phyloP scores from a whole-genome alignment of 2,113 vertebrate genomes.

The Cisticola juncidis region DNA sequence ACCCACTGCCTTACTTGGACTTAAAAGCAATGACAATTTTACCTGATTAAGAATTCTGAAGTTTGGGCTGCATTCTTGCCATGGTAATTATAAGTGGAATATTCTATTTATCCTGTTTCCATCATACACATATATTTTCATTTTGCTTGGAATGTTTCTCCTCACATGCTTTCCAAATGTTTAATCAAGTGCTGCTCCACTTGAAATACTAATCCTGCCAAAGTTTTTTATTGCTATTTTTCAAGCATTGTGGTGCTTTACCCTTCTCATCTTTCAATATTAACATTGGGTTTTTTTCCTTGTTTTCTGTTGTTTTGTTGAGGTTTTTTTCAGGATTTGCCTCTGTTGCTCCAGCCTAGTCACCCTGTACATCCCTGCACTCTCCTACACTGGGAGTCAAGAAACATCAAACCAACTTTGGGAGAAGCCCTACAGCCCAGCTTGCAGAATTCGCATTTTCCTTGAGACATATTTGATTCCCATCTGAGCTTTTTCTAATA shows the following conservation, averaged over 20 bases:
- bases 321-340: neutral
- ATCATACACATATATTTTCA: neutral
- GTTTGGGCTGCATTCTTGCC: constrained; percentile 36
- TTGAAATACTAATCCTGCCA: constrained; percentile 49
- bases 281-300: neutral
- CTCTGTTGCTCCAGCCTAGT: neutral
- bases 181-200: constrained; percentile 60
- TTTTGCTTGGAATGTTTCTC: constrained; percentile 53
- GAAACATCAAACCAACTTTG: neutral
- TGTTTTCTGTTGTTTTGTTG: neutral
- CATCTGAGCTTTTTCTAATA: neutral
- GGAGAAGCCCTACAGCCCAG: neutral
- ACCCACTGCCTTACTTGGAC: constrained; percentile 15
- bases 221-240: constrained; percentile 33
- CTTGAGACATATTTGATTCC: neutral
- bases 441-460: neutral
- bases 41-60: constrained; percentile 15
- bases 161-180: constrained; percentile 47
- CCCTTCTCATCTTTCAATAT: constrained; percentile 20
- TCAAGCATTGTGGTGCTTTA: neutral
- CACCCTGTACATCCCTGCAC: neutral
- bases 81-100: constrained; percentile 23
- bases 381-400: neutral
- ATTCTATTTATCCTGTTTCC: constrained; percentile 50
- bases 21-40: constrained; percentile 54